Evolutionary conservation across 2,113 vertebrate species (phyloP), one percentile per base, ranked within the genome.

Genomic region (Tenebrosternarchus preto): DNA sequence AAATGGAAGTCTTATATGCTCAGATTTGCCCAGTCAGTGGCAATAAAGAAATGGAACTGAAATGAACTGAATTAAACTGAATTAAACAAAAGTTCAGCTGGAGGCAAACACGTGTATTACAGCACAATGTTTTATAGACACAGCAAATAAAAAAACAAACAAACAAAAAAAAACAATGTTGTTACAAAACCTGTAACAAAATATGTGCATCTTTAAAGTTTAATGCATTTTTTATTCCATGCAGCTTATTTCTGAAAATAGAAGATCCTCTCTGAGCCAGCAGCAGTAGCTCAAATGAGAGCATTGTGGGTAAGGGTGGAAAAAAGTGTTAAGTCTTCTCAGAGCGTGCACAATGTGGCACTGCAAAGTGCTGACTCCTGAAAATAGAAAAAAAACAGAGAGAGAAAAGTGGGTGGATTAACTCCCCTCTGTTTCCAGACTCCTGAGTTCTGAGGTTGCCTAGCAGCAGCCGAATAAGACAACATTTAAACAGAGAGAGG

Each of bases 401-500:
- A 36, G 33, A n/a, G n/a, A 1, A 43, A 64, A 81, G 84, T 83
- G 80, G 33, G 27, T 68, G 77, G 86, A 88, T 90, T 85, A 88
- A 75, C 77, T 80, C 73, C 6, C 82, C 76, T 67, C 75, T 73
- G 69, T 84, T 80, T 85, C 39, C 80, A 69, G 73, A 68, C 57
- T 78, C 75, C 77, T 85, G 83, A 78, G 81, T 85, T 73, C 66
- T 80, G 76, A 77, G 83, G 89, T 89, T 89, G 88, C 90, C 77
- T 84, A 85, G 89, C 86, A 89, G 87, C 88, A 74, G 66, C 80
- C 63, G n/a, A 86, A 83, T 82, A 78, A 77, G 61, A 87, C 87
- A 82, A 78, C 83, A 66, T 82, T 80, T 86, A 56, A 19, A 15
- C 2, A 8, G 59, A 27, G 20, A n/a, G 70, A 59, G 63, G 33